These are phyloP conservation scores for Cettia cetti DNA, from an alignment of 2,113 vertebrate species.

Conservation along the genomic window DNA sequence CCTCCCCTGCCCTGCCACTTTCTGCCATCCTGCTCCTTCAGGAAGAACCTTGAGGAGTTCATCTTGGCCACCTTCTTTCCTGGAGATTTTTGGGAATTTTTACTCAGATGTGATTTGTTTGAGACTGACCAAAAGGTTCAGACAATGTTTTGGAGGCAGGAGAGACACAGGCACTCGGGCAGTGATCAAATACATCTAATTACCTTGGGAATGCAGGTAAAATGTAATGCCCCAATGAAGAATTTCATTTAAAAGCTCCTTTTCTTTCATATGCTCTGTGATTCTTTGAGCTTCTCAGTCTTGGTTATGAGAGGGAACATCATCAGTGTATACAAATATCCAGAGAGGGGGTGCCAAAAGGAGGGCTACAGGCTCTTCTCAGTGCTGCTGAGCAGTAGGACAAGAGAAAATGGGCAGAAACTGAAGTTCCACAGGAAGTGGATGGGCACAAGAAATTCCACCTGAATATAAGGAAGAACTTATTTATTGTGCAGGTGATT, in stretches of 20 bases:
- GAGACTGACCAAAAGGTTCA: not conserved
- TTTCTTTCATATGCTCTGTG: not conserved
- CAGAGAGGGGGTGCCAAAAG: not conserved
- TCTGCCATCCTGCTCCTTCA: not conserved
- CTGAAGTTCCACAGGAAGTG: not conserved
- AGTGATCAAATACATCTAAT: not conserved
- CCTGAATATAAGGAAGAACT: not conserved
- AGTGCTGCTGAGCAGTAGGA: not conserved
- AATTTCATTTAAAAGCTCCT: not conserved
- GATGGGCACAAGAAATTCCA: not conserved
- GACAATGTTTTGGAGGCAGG: not conserved
- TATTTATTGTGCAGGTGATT: not conserved
- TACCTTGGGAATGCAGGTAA: not conserved
- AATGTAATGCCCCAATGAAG: not conserved
- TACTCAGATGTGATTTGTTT: not conserved
- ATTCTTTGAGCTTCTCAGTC: not conserved
- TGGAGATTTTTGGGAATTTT: not conserved
- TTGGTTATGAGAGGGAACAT: not conserved
- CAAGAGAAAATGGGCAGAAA: not conserved
- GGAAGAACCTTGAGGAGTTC: not conserved
- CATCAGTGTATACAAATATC: not conserved
- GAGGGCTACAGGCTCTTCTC: not conserved
- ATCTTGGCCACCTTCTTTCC: not conserved
- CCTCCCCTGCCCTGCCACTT: accelerated
- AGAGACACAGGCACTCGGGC: not conserved